Base-by-base conservation (phyloP, 2,888 invertebrate genomes). In the Thymelicus lineola region DNA sequence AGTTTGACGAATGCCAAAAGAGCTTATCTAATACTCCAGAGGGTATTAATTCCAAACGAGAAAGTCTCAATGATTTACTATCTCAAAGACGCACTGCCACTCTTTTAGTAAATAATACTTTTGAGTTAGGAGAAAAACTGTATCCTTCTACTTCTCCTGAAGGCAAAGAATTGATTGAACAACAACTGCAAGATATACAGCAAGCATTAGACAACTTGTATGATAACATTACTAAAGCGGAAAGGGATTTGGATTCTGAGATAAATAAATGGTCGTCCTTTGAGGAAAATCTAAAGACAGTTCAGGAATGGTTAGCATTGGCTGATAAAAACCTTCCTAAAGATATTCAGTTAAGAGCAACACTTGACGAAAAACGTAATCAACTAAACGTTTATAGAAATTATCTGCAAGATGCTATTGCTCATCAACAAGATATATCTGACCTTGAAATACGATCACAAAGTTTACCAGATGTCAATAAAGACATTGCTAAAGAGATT, bases 191-290 rank as follows among this genome's bases (percentile, higher is more conserved):
- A 82, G 97, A 98, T 79, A 94, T 98, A 42, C 97, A 98, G 81
- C 96, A 97, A 82, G 96, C 97, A 0, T 95, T 98, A 73, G 98
- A 98, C 77, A 94, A 95, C 59, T 88, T 98, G 0, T 98, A 96
- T 79, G 98, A 98, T 79, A 96, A 95, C 73, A 95, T 98, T 48
- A 95, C 95, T n/a, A 96, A 95, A 71, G 95, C 96, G 0, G 97
- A 97, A 76, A 95, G 97, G 70, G 96, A 97, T 78, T 94, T 98
- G 35, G 97, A 98, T 86, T 95, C 96, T 0, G 97, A 97, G 88
- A 95, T 98, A 68, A 96, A 96, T 61, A 96, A 97, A 77, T 98
- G 98, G 98, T 97, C 96, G 17, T 97, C 97, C 5, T 98, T 98
- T 83, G 98, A 98, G 86, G 98, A 98, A 80, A 96, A 96, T 76